Conservation (phyloP, 2,113 vertebrate species). For the Sprattus sprattus region DNA sequence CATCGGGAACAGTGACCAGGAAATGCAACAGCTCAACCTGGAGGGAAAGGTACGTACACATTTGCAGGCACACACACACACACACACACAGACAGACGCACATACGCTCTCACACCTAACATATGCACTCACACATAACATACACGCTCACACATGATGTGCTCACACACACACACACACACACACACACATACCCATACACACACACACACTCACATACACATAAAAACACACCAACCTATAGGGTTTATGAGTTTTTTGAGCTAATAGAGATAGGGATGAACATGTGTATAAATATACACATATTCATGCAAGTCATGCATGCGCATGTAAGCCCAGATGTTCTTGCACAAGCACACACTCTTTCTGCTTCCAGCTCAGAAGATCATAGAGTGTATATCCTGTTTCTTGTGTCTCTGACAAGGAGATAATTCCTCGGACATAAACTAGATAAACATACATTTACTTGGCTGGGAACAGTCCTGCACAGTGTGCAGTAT, state of each 20-base stretch:
- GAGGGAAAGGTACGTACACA: conserved; percentile 1
- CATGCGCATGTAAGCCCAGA: neutral
- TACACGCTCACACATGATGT: neutral
- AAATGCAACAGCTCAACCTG: neutral
- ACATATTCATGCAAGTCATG: neutral
- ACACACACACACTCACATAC: neutral
- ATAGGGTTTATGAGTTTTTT: neutral
- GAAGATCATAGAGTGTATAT: no score
- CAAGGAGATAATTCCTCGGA: no score
- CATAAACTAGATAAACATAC: no score
- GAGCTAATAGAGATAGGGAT: neutral
- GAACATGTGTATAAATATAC: neutral
- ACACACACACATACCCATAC: neutral
- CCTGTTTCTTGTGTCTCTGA: no score
- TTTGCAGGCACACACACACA: neutral
- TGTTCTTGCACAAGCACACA: neutral
- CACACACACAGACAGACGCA: neutral
- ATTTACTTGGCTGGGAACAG: no score
- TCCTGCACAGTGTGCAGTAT: no score
- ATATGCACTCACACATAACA: neutral
- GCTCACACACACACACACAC: neutral
- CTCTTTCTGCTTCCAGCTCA: no score
- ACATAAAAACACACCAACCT: neutral
- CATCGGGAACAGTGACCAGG: conserved; percentile 87
- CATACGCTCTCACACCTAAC: neutral